Base-by-base conservation (phyloP, 2,888 invertebrate genomes). In the Tiliacea citrago region DNA sequence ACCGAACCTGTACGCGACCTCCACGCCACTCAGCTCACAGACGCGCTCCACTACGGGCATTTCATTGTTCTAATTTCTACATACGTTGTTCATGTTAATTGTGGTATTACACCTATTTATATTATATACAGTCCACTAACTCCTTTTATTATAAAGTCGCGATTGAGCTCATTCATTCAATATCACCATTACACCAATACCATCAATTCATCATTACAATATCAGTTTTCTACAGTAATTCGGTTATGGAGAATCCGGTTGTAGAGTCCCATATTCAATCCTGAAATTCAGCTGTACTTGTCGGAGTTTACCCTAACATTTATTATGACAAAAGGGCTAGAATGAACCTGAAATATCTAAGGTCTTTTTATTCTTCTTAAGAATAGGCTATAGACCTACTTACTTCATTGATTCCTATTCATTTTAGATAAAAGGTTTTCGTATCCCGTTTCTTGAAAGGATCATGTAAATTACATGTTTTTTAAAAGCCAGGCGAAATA, bases 201-300 rank as follows among this genome's bases (percentile, higher is more conserved):
- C n/a, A n/a, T n/a, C n/a, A n/a, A n/a, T n/a, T n/a, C n/a, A n/a
- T n/a, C n/a, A n/a, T n/a, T 47, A n/a, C 12, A 55, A 47, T 55
- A 62, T 29, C 47, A 55, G 24, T 47, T 47, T 24, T 10, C 55
- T 29, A 9, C 21, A 49, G 55, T 62, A 62, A 62, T 62, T 74
- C 1, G 5, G n/a, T 29, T 49, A 57, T 0, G n/a, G 39, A 29
- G 6, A 63, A 42, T 39, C 18, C 7, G 21, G 13, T n/a, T 47
- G 24, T 21, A 47, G 35, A 74, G 9, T n/a, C 13, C 13, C n/a
- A 13, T 55, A 24, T 55, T 42, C 7, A 39, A 39, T 62, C 39
- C 2, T 24, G 0, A 47, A 24, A 73, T 35, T 73, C 24, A 39
- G 53, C 6, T 29, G 29, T 61, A 53, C 47, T 24, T 49, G 21